Evolutionary conservation across 2,797 vertebrate genomes (phyloP), one percentile per base, ranked within the genome.

Genomic region (Tapirus indicus): DNA sequence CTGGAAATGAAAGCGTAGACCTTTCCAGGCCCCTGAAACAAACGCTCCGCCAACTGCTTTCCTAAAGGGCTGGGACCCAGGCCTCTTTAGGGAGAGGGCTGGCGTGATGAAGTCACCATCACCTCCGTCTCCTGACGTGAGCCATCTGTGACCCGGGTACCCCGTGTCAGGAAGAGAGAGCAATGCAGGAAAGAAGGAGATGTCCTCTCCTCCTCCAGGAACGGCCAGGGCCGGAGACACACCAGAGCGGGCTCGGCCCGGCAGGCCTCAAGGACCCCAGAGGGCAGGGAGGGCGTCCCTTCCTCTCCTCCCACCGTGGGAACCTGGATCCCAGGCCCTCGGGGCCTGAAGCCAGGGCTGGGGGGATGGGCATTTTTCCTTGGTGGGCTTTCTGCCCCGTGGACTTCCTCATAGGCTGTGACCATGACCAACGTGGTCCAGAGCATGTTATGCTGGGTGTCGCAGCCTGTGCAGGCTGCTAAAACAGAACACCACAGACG

Each of bases 351-450:
- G 32, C 49, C n/a, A 17, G 62, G 21, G 10, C 78, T 6, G 52
- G 27, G 41, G 38, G 12, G 56, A 20, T 0, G 56, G 77, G 16
- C 13, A 14, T 6, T 72, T 35, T n/a, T n/a, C 27, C 41, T 41
- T 38, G 38, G 38, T 38, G 38, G 18, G 6, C 27, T 72, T 17
- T 1, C 0, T 9, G 4, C 20, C 23, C 16, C 2, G 0, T 2
- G 35, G 74, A 13, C 66, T 41, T 27, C 49, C 0, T 3, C 35
- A 0, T 11, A 3, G 56, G 27, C 62, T 18, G 25, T 44, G 32
- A 64, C 32, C 11, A 2, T 18, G 35, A 69, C 49, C 20, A 23
- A 38, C 0, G 77, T 21, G 83, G 49, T 41, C 56, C 75, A 10
- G 11, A 23, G 49, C n/a, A 1, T 2, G 41, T 58, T 47, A 68